Percentiles rank a stretch among this genome's conserved stretches.
These are phyloP conservation scores for Podiceps cristatus DNA, from an alignment of 2,113 vertebrate genomes.

Conservation along the genomic window DNA sequence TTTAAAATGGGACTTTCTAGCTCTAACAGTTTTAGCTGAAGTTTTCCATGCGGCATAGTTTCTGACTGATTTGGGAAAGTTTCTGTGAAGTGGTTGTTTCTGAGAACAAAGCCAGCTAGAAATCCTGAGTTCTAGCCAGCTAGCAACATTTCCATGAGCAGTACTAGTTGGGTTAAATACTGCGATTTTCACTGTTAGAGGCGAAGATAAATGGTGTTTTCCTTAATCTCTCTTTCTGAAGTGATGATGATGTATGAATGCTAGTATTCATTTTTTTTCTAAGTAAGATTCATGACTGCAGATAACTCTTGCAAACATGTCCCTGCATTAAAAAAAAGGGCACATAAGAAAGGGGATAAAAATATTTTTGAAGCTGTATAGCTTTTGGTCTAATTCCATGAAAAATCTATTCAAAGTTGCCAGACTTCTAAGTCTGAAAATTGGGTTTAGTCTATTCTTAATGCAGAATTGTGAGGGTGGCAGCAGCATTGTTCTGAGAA, in stretches of 20 bases:
- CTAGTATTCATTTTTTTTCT: constrained; percentile 51
- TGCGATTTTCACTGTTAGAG: constrained; percentile 18
- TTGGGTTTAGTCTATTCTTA: not conserved
- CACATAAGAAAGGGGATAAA: not conserved
- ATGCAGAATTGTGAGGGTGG: not conserved
- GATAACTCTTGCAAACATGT: constrained; percentile 15
- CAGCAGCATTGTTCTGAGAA: not conserved
- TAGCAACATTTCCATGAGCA: not conserved
- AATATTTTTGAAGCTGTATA: not conserved
- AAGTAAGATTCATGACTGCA: constrained; percentile 36
- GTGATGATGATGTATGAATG: constrained; percentile 48
- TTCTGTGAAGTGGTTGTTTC: constrained; percentile 45
- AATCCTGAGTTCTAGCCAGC: constrained; percentile 6
- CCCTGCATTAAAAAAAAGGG: not conserved
- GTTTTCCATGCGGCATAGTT: not conserved
- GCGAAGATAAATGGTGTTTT: constrained; percentile 41
- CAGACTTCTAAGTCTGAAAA: not conserved
- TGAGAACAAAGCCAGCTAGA: constrained; percentile 46
- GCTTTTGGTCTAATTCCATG: not conserved
- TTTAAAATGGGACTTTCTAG: not conserved
- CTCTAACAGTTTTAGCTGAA: not conserved
- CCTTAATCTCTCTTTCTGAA: constrained; percentile 27
- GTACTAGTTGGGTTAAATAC: constrained; percentile 15
- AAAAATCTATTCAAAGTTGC: not conserved
- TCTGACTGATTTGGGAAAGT: not conserved